Evolutionary conservation across 2,888 invertebrate species (phyloP).

Genomic region (Trichopria drosophilae): DNA sequence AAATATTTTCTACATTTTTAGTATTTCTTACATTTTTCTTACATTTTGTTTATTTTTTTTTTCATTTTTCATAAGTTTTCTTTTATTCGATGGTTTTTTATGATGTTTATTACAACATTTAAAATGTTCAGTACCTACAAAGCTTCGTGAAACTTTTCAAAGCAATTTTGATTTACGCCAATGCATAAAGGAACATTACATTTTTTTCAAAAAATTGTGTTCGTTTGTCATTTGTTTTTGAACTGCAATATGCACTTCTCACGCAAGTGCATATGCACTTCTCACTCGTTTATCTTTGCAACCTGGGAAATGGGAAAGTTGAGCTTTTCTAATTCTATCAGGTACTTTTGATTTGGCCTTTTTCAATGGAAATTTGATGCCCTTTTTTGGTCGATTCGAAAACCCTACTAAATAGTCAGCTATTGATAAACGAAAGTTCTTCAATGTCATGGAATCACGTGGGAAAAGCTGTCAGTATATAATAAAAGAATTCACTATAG

Average conservation of each 20-base stretch:
- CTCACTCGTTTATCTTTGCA: not conserved
- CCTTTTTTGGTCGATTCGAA: not conserved
- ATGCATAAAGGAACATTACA: constrained; percentile 14
- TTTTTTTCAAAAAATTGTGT: constrained; percentile 12
- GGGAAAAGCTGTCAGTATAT: not conserved
- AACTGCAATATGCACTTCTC: too few species aligned
- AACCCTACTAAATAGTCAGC: not conserved
- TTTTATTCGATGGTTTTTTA: too few species aligned
- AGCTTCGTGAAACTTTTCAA: not conserved
- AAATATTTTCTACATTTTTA: too few species aligned
- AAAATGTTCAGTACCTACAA: not conserved
- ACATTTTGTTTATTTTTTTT: not conserved
- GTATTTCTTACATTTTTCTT: not conserved
- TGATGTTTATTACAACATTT: not conserved
- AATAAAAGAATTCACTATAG: not conserved
- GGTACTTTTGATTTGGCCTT: not conserved
- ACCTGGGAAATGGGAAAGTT: not conserved
- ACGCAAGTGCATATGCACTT: too few species aligned
- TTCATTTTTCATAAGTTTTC: not conserved
- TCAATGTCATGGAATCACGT: not conserved
- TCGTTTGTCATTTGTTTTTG: not conserved
- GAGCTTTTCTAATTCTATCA: not conserved
- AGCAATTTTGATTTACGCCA: not conserved
- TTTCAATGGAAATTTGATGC: not conserved
- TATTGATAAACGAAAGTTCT: too few species aligned